Evolutionary conservation across 2,797 vertebrate genomes (phyloP), one percentile per base, ranked within the genome.

Genomic region (Podarcis siculus): DNA sequence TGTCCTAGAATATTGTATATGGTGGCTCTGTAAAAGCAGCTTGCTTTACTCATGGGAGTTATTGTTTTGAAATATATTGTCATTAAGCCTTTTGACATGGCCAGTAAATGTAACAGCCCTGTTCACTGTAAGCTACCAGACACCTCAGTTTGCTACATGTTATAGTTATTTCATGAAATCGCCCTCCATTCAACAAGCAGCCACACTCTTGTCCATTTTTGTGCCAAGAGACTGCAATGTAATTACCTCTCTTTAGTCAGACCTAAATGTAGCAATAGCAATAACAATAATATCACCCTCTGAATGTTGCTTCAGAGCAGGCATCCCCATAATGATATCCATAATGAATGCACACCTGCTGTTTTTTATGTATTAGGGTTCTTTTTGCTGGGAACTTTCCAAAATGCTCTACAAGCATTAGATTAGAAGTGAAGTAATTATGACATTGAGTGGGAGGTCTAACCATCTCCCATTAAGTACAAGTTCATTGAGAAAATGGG

Each of bases 41-140:
- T 61, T 61, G 61, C 61, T 19, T 19, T 61, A 61, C 21, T 23
- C 61, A 61, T 23, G 17, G 61, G 61, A 61, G 19, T 61, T 23
- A 61, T 61, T 61, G 61, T 61, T 61, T 61, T 61, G 61, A 61
- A 61, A 61, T 61, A 61, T 23, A 61, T 61, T 61, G 58, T 17
- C 58, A 61, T 61, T 61, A 61, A 61, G 15, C 17, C 58, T 61
- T 61, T 61, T 21, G 58, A 61, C 58, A 17, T 61, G 61, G 61
- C 17, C 61, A 61, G 19, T 61, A 61, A 61, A 86, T 86, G 76
- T 83, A 91, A 83, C 81, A 89, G 83, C 82, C 1, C 37, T 9
- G 0, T 73, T 91, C 89, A 84, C 27, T 80, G 64, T 67, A 80
- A 89, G 67, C n/a, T 85, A 5, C 35, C 66, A 42, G 88, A 86